Base-by-base conservation (phyloP, 2,888 invertebrate genomes). In the Limenitis camilla region DNA sequence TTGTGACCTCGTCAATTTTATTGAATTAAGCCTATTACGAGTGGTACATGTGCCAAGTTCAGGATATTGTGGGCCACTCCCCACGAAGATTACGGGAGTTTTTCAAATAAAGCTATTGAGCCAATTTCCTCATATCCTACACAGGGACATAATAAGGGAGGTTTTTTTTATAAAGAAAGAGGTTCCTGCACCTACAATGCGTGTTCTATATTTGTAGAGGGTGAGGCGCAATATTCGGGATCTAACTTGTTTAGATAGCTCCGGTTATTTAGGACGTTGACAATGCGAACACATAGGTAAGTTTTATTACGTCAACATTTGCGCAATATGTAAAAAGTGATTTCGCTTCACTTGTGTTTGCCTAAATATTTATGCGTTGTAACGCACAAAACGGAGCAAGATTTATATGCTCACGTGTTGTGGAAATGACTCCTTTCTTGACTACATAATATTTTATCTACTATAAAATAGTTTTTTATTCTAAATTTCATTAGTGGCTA, bases 71-170 rank as follows among this genome's bases (percentile, higher is more conserved):
- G 71, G 76, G 71, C 71, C 73, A 74, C 72, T 75, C 76, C 77
- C 74, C 65, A 68, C 73, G 73, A 74, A 84, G 78, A 85, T 85
- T 84, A 83, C 82, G 77, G 65, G 80, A 83, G 78, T 83, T 85
- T 86, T 86, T 85, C 80, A 82, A 84, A 84, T 79, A 81, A 82
- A 81, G 80, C 84, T 77, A 85, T 85, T 83, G 80, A 82, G 78
- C 83, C 86, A 85, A 86, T 87, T 85, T 83, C 83, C 82, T 82
- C 78, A 82, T 83, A 86, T 81, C 81, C 82, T 77, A 81, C 78
- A 81, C 74, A 77, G 76, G 72, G 79, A 81, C 78, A 83, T 82
- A 84, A 87, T 85, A 85, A 83, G 78, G 79, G 76, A 79, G 74
- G 9, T 45, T 45, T 45, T 81, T 82, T 82, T 83, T 84, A 79